Percentiles rank a stretch among this genome's conserved stretches.
These are phyloP conservation scores for Tetrao urogallus DNA, from an alignment of 2,113 vertebrate species.

Conservation along the genomic window DNA sequence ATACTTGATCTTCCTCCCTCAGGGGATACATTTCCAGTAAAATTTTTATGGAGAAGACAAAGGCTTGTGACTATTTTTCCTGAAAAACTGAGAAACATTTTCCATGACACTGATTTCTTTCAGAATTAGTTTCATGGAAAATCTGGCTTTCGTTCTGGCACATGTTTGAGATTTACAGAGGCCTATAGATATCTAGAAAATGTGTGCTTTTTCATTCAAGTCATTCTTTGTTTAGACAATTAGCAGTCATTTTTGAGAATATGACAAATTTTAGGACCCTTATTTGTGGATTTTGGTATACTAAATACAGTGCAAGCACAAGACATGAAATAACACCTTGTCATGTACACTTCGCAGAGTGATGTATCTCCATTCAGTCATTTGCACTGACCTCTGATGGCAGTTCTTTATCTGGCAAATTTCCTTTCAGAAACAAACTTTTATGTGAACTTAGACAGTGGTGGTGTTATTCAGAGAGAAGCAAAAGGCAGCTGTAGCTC, in stretches of 20 bases:
- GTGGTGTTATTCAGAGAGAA: not conserved
- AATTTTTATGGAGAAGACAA: not conserved
- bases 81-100: not conserved
- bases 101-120: not conserved
- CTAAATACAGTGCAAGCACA: not conserved
- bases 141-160: not conserved
- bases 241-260: not conserved
- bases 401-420: not conserved
- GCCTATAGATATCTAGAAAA: not conserved
- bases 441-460: not conserved
- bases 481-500: not conserved
- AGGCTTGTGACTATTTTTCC: not conserved
- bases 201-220: fast-evolving
- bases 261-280: not conserved
- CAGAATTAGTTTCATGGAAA: not conserved
- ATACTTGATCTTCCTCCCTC: not conserved
- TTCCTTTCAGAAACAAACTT: not conserved
- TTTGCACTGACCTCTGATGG: not conserved
- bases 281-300: not conserved
- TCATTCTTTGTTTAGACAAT: not conserved
- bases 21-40: not conserved
- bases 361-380: not conserved
- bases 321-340: not conserved
- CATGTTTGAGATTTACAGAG: not conserved
- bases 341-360: not conserved